phyloP scores from a whole-genome alignment of 2,113 vertebrate genomes.

The Corythornis vintsioides region DNA sequence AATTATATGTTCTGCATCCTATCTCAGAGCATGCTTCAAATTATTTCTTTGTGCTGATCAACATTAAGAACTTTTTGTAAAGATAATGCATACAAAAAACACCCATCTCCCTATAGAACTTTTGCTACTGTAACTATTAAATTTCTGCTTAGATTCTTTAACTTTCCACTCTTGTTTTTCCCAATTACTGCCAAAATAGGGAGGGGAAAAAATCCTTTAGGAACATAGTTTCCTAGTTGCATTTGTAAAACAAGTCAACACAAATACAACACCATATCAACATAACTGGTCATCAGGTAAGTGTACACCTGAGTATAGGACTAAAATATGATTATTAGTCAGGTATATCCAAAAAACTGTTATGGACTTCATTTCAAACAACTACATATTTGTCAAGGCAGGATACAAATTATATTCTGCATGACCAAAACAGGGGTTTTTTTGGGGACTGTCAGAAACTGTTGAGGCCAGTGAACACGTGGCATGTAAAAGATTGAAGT shows the following conservation, averaged over 20 bases:
- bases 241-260: background rate
- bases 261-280: background rate
- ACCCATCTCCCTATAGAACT: background rate
- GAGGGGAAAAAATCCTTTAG: background rate
- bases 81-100: background rate
- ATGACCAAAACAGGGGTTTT: background rate
- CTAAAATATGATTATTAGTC: background rate
- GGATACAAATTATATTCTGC: background rate
- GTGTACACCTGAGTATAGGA: background rate
- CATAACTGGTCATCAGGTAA: background rate
- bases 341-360: background rate
- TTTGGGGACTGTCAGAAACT: background rate
- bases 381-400: background rate
- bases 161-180: background rate
- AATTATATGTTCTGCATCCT: background rate
- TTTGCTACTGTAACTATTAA: background rate
- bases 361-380: background rate
- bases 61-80: background rate
- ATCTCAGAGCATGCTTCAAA: background rate
- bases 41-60: background rate
- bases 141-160: background rate
- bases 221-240: background rate
- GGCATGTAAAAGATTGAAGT: background rate
- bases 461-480: rapidly evolving
- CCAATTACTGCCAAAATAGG: background rate